Conservation (phyloP, 2,113 vertebrate species). For the Montifringilla adamsi region DNA sequence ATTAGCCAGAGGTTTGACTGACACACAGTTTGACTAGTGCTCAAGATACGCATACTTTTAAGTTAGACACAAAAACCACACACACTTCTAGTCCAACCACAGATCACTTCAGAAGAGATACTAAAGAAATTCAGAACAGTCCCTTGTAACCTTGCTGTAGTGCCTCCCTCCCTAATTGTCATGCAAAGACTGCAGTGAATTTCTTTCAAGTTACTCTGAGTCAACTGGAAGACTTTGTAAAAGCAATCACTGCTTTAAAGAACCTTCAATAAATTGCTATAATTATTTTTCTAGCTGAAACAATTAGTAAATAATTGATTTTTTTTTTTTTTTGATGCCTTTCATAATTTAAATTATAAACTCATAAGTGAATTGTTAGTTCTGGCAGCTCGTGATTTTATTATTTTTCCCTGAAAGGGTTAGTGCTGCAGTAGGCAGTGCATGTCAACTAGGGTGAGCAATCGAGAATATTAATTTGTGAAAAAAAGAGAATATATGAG, state of each 20-base stretch:
- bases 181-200: background rate
- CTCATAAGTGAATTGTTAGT: slow-evolving; percentile 24
- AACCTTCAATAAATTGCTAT: background rate
- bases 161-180: background rate
- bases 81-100: background rate
- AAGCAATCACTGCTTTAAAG: background rate
- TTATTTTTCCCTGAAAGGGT: background rate
- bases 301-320: slow-evolving; percentile 59
- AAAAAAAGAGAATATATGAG: background rate
- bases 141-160: background rate
- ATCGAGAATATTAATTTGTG: background rate
- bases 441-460: slow-evolving; percentile 4
- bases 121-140: background rate
- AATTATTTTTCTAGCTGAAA: slow-evolving; percentile 45
- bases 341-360: slow-evolving; percentile 36
- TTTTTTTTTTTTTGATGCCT: background rate
- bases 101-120: background rate
- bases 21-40: background rate
- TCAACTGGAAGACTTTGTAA: background rate
- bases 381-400: background rate
- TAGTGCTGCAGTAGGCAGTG: background rate
- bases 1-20: background rate
- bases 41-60: background rate
- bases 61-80: background rate
- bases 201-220: background rate